Base-by-base conservation (phyloP, 2,888 invertebrate species). In the Copidosoma aretas region DNA sequence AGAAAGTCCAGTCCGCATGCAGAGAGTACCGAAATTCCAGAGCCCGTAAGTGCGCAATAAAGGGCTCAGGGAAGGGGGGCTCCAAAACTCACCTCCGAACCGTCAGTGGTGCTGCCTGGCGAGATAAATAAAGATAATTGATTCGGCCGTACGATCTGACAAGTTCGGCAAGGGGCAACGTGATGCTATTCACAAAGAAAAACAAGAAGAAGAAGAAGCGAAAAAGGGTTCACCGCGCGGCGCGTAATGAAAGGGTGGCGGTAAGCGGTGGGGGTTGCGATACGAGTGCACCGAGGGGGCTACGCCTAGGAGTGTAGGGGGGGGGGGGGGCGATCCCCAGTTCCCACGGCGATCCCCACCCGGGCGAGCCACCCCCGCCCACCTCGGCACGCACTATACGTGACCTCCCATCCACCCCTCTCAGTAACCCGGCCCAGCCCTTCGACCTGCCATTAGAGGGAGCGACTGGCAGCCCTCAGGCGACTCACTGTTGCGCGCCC, bases 371-470 rank as follows among this genome's bases (percentile, higher is more conserved):
- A 65, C 56, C 68, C 58, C 79, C 78, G 77, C 75, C 78, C 77
- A 76, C 76, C 73, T 71, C 43, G 49, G 41, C 52, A 46, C 63
- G 54, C 64, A 64, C 61, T 64, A 60, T 70, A 67, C 70, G 76
- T 81, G 81, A 83, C 83, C 83, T 76, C 75, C 82, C 32, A 32
- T 32, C 3, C 32, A n/a, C 32, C 32, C 32, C 32, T 32, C 32
- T 8, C 32, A n/a, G n/a, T n/a, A n/a, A n/a, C n/a, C n/a, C n/a
- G n/a, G n/a, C 32, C 32, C 32, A 32, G 8, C 32, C n/a, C n/a
- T n/a, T 32, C 32, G 82, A 82, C 82, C 82, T 78, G 78, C 81
- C 81, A 83, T 82, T 82, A 83, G 67, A 82, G 81, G 80, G 79
- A 76, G 32, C 5, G 5, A 24, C 54, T 25, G 25, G 14, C 10